Evolutionary conservation across 35 echinoderm and acorn worm genomes (phyloP), one percentile per base, ranked within the genome.

Genomic region (Eucidaris tribuloides): DNA sequence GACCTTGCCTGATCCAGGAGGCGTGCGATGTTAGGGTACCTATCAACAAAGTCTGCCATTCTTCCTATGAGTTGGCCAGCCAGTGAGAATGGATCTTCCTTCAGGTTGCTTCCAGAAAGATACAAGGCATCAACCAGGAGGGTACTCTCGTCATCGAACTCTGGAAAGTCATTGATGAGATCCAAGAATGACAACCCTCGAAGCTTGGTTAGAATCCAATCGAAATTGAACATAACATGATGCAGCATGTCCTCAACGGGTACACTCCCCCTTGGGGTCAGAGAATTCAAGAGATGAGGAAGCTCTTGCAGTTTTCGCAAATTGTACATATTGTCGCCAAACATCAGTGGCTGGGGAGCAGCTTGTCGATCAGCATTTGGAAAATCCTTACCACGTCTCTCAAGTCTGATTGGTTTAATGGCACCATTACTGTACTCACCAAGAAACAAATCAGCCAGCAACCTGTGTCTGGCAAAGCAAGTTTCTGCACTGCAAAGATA

Each of bases 181-280:
- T 95, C 88, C 1, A 86, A 43, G 79, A 95, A 95, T 32, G 76
- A 86, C 65, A 84, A 79, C 17, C 74, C 78, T 22, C 87, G 48
- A 48, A 95, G 28, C 61, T 95, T 95, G n/a, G 88, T 58, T 3
- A 91, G 45, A 17, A 95, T 82, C 92, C 92, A 95, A 13, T 86
- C 79, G 55, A 86, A 95, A 65, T 87, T 86, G 65, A 60, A 95
- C 19, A 95, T 65, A 0, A 95, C 84, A 17, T 90, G 23, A 13
- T 70, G 77, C 4, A 35, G 42, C 19, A 95, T 43, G 37, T 45
- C 56, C 24, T 90, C 54, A n/a, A n/a, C n/a, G 4, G 59, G 29
- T 45, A 91, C 61, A 15, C 48, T n/a, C 25, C 64, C 64, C 31
- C 56, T 45, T 2, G 62, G 6, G 24, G 17, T 74, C 38, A n/a